Evolutionary conservation across 2,797 vertebrate species (phyloP).

Genomic region (Microcaecilia unicolor): DNA sequence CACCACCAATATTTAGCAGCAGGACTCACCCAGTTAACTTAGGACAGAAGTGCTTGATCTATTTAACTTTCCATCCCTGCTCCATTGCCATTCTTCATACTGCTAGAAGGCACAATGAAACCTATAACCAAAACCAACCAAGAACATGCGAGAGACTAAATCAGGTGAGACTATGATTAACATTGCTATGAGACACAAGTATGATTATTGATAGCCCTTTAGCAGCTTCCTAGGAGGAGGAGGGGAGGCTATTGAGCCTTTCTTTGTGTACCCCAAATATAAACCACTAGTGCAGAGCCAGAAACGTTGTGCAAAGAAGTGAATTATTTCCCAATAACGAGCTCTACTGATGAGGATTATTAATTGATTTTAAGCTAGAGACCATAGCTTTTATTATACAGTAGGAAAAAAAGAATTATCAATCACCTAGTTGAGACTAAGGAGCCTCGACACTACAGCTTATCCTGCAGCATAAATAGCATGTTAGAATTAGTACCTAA

Average conservation of each 20-base stretch:
- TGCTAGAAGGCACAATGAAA: too few relatives aligned
- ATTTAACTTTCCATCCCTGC: too few relatives aligned
- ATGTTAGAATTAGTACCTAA: too few relatives aligned
- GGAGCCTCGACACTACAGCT: too few relatives aligned
- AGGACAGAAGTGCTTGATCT: too few relatives aligned
- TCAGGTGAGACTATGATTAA: slow-evolving; percentile 7
- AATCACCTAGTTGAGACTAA: slow-evolving; percentile 35
- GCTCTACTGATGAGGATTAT: slow-evolving; percentile 36
- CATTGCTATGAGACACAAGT: slow-evolving; percentile 4
- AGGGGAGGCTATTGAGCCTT: background rate
- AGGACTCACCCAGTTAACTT: too few relatives aligned
- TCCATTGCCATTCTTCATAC: background rate
- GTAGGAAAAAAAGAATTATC: slow-evolving; percentile 33
- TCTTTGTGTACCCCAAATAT: slow-evolving; percentile 23
- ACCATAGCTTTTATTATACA: slow-evolving; percentile 34
- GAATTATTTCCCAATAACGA: slow-evolving; percentile 34
- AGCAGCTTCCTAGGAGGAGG: background rate
- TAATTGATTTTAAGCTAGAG: slow-evolving; percentile 37
- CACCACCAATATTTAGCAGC: too few relatives aligned
- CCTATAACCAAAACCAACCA: background rate
- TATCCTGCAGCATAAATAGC: too few relatives aligned
- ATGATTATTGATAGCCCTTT: slow-evolving; percentile 6
- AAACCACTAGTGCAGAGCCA: slow-evolving; percentile 12
- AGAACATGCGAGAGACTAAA: background rate
- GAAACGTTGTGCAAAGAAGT: slow-evolving; percentile 32